Evolutionary conservation across 2,113 vertebrate species (phyloP).

Genomic region (Corythaeola cristata): DNA sequence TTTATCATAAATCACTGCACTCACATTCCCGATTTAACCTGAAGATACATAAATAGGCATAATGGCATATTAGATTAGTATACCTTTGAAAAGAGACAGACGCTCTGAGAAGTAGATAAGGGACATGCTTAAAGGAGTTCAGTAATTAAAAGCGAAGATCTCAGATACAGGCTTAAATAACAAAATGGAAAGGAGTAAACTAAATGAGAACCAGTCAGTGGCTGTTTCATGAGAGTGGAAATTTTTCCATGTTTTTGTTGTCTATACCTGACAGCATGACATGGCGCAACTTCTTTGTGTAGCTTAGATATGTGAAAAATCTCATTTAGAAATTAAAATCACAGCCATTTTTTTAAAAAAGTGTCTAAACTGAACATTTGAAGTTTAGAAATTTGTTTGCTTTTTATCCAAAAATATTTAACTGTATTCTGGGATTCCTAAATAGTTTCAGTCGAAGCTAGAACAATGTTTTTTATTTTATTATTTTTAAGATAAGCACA

Average conservation of each 20-base stretch:
- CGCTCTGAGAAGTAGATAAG: background rate
- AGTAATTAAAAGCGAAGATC: background rate
- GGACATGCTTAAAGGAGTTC: background rate
- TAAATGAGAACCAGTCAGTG: background rate
- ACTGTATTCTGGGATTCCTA: background rate
- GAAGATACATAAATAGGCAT: background rate
- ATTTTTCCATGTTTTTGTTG: background rate
- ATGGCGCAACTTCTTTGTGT: background rate
- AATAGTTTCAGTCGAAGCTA: background rate
- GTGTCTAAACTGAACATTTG: background rate
- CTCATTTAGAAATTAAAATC: background rate
- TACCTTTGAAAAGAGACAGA: background rate
- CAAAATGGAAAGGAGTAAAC: background rate
- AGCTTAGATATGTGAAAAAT: background rate
- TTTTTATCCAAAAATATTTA: background rate
- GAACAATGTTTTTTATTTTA: background rate
- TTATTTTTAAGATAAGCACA: background rate
- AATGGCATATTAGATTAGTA: background rate
- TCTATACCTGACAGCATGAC: background rate
- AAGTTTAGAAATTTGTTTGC: background rate
- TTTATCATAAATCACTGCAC: background rate
- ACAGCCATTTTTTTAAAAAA: background rate
- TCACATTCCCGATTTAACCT: background rate
- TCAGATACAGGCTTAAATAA: background rate
- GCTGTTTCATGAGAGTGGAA: background rate